phyloP scores from a whole-genome alignment of 2,113 vertebrate species.

The Asarcornis scutulata region DNA sequence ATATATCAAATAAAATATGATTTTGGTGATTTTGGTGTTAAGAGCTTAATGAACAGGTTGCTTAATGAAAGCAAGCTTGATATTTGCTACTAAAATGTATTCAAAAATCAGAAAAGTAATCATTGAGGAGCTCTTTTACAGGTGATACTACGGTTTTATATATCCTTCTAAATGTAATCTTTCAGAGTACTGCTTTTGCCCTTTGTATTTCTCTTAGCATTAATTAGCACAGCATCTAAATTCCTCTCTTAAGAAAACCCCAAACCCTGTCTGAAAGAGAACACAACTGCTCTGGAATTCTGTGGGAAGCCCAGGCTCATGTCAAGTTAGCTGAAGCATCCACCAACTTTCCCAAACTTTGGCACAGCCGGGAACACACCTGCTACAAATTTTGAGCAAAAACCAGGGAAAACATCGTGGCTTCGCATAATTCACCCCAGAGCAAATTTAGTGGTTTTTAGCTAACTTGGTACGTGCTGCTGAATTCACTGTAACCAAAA shows the following conservation, averaged over 20 bases:
- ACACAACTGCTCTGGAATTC: not conserved
- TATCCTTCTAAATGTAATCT: not conserved
- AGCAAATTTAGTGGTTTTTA: not conserved
- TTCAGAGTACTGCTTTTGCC: not conserved
- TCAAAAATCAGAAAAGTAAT: not conserved
- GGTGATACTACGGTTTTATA: not conserved
- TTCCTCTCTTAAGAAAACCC: not conserved
- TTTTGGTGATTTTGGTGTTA: not conserved
- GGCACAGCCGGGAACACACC: constrained; percentile 8
- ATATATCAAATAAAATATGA: not conserved
- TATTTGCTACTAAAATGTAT: not conserved
- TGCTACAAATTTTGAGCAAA: constrained; percentile 12
- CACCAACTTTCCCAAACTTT: not conserved
- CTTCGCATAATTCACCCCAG: constrained; percentile 1
- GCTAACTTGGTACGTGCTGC: not conserved
- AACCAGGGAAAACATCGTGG: constrained; percentile 9
- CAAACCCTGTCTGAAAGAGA: not conserved
- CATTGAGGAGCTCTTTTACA: not conserved
- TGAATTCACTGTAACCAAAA: not conserved
- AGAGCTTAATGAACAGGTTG: not conserved
- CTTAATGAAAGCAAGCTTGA: not conserved
- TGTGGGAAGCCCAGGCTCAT: not conserved
- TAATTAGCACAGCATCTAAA: not conserved
- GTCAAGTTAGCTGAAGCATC: not conserved
- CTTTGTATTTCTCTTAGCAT: not conserved